Base-by-base conservation (phyloP, 2,888 invertebrate genomes). In the Amorpha juglandis region DNA sequence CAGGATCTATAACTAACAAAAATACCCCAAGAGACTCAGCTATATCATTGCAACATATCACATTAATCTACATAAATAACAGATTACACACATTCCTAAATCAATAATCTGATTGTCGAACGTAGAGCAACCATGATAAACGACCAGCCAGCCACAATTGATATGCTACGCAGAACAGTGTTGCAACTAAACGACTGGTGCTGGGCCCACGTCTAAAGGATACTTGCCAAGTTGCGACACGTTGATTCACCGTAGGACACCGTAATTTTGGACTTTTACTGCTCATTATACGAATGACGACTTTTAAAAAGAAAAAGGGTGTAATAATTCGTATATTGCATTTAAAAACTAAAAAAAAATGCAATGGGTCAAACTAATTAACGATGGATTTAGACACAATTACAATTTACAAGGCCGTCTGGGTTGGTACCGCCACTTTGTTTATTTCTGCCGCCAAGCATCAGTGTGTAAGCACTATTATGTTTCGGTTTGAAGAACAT, bases 151-250 rank as follows among this genome's bases (percentile, higher is more conserved):
- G 16, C 11, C 16, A 58, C 38, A 58, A 42, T 42, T 19, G 19
- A 16, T 38, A 58, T 58, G 38, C 50, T 19, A 16, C 6, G 4
- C 6, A 58, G 19, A 11, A n/a, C 38, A 51, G 14, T 58, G 58
- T 58, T 38, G 58, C 42, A 58, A 42, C 42, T 6, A 33, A 19
- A 11, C 50, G 9, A 50, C 19, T 14, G 33, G 27, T 14, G 27
- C 52, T 33, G 33, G 38, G 11, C 42, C 19, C 58, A 35, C 55
- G 42, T 58, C 19, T 19, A 21, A 58, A 58, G 42, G 38, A 42
- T 16, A 38, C 38, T 58, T 38, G 38, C 16, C 16, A 16, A 11
- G 38, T 53, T 27, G 14, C 33, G 33, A 45, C 9, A 45, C 14
- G 45, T 45, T 8, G 50, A 0, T n/a, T 16, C 35, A 16, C 8